Base-by-base conservation (phyloP, 2,113 vertebrate genomes). In the Catharus fuscescens region DNA sequence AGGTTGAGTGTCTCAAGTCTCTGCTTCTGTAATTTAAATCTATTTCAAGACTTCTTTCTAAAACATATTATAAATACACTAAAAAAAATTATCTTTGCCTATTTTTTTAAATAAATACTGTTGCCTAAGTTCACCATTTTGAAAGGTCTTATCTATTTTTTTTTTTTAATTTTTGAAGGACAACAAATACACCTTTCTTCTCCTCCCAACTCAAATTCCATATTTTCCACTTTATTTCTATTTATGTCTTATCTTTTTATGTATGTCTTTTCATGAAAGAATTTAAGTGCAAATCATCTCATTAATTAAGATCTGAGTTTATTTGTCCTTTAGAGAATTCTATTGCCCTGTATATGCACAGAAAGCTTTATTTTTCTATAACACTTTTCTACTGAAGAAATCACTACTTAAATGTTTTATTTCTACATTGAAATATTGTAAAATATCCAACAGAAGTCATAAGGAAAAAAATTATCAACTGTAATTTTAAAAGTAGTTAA, bases 151-250 rank as follows among this genome's bases (percentile, higher is more conserved):
- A 42, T 25, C 23, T 57, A 4, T 16, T 45, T 48, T 25, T 31
- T 56, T 31, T 74, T 24, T 69, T 18, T 52, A 9, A 50, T 32
- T 53, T 18, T 29, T 61, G 8, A 81, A 45, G 16, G 53, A 36
- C 14, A 72, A 50, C 2, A 80, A 53, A n/a, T 31, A 53, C 2
- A 74, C 11, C 5, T 34, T 57, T 12, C 14, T 29, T 56, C 38
- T 70, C 29, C 53, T 61, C 3, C 5, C 5, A 44, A 4, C 2
- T 16, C 18, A 61, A 53, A 61, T 40, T 70, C 32, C 3, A 0
- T n/a, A 56, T 38, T 85, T 78, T 36, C 24, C 8, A 25, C 10
- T 61, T 50, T 29, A n/a, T 61, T 81, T 62, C 18, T 59, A 40
- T 42, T 72, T 84, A 34, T 53, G 21, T 6, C 31, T 42, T 13